Conservation (phyloP, 64 coral and sea anemone genomes). For the Stylophora pistillata region DNA sequence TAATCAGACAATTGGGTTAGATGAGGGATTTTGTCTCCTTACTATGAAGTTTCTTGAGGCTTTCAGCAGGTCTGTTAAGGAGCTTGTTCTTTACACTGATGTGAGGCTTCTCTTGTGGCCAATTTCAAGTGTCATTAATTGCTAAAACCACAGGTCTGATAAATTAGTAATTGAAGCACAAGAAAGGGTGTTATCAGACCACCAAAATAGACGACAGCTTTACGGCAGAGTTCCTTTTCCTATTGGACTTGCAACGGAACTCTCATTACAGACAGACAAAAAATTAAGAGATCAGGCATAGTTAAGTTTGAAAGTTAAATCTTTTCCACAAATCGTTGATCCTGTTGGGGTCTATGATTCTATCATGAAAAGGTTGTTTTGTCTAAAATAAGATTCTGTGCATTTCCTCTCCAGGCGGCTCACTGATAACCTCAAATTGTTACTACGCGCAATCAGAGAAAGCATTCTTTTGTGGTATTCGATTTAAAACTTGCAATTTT, state of each 20-base stretch:
- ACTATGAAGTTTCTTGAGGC: not conserved
- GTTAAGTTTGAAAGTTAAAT: not conserved
- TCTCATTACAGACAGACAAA: not conserved
- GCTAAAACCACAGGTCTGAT: conserved; percentile 24
- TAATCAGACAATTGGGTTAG: not conserved
- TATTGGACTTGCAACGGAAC: not conserved
- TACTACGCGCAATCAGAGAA: not conserved
- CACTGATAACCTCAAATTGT: not conserved
- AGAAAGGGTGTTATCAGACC: not conserved
- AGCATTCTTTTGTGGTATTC: too few species aligned
- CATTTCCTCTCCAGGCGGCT: not conserved
- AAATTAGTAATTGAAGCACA: not conserved
- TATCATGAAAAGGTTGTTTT: not conserved
- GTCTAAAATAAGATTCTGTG: not conserved
- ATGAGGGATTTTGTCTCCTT: not conserved
- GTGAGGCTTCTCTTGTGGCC: not conserved
- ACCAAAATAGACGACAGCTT: not conserved
- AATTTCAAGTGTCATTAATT: not conserved
- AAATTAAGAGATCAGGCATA: not conserved
- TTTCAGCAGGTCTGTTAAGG: not conserved
- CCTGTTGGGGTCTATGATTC: not conserved
- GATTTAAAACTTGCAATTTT: too few species aligned
- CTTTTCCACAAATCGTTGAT: not conserved
- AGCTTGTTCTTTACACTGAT: not conserved
- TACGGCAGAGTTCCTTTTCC: not conserved